Conservation (phyloP, 2,888 invertebrate genomes). For the Copidosoma aretas region DNA sequence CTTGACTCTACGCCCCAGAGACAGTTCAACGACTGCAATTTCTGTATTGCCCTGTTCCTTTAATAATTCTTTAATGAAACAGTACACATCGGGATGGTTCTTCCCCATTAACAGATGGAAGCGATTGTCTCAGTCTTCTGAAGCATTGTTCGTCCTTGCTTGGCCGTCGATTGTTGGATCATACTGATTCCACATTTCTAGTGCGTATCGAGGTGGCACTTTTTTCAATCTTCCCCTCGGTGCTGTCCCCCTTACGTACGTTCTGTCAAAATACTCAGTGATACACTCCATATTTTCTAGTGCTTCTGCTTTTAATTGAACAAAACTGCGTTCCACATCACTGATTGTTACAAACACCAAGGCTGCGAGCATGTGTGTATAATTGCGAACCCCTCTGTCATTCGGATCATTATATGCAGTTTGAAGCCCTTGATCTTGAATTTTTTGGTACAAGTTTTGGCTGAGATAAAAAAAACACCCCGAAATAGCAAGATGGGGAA, state of each 20-base stretch:
- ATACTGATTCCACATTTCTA: no score
- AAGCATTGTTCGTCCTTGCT: no score
- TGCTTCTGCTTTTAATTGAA: no score
- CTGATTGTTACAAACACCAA: no score
- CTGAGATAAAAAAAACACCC: constrained; percentile 19
- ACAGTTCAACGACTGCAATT: not conserved
- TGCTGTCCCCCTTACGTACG: not conserved
- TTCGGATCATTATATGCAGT: no score
- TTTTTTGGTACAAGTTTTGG: constrained; percentile 10
- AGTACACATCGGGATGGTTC: not conserved
- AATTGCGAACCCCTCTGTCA: no score
- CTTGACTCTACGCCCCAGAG: constrained; percentile 2
- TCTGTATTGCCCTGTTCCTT: not conserved
- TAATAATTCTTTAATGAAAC: not conserved
- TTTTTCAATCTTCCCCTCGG: not conserved
- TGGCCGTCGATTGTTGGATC: not conserved
- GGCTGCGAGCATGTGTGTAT: no score
- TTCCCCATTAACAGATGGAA: not conserved
- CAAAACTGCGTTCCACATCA: no score
- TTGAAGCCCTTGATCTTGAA: no score
- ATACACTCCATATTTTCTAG: not conserved
- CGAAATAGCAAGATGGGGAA: constrained; percentile 4
- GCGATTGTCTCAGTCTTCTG: not conserved
- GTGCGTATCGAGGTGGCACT: no score
- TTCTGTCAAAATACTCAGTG: not conserved